Evolutionary conservation across 2,113 vertebrate genomes (phyloP).

Genomic region (Crotalus horridus): DNA sequence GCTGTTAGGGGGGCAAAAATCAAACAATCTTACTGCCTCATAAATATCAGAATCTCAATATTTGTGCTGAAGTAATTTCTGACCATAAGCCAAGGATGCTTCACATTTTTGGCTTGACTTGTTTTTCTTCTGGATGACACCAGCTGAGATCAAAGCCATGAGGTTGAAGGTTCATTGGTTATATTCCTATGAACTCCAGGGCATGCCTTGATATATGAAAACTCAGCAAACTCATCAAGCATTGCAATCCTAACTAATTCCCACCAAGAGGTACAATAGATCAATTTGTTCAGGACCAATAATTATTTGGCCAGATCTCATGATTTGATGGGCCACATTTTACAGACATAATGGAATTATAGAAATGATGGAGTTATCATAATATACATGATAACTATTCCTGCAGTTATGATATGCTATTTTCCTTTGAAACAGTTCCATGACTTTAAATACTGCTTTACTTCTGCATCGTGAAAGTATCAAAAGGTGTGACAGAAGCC

Average conservation of each 20-base stretch:
- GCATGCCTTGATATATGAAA: conserved; percentile 33
- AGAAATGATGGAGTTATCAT: neutral
- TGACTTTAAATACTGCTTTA: neutral
- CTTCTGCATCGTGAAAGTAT: neutral
- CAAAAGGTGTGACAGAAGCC: neutral
- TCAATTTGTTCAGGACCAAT: neutral
- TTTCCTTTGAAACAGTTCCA: neutral
- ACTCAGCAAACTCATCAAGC: conserved; percentile 32
- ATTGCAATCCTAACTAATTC: neutral
- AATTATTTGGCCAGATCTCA: neutral
- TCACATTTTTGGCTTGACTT: conserved; percentile 44
- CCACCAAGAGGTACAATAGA: neutral
- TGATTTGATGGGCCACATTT: neutral
- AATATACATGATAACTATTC: neutral
- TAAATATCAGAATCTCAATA: conserved; percentile 60
- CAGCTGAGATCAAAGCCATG: conserved; percentile 46
- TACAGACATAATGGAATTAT: neutral
- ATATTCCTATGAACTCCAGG: conserved; percentile 13
- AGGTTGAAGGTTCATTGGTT: conserved; percentile 12
- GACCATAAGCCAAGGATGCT: conserved; percentile 59
- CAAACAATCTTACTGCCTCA: conserved; percentile 52
- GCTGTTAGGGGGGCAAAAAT: conserved; percentile 58
- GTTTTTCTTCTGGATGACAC: conserved; percentile 44
- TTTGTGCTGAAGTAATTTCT: conserved; percentile 66
- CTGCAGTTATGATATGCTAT: neutral